These are phyloP conservation scores for Protonibea diacanthus DNA, from an alignment of 2,797 vertebrate species.

Conservation along the genomic window DNA sequence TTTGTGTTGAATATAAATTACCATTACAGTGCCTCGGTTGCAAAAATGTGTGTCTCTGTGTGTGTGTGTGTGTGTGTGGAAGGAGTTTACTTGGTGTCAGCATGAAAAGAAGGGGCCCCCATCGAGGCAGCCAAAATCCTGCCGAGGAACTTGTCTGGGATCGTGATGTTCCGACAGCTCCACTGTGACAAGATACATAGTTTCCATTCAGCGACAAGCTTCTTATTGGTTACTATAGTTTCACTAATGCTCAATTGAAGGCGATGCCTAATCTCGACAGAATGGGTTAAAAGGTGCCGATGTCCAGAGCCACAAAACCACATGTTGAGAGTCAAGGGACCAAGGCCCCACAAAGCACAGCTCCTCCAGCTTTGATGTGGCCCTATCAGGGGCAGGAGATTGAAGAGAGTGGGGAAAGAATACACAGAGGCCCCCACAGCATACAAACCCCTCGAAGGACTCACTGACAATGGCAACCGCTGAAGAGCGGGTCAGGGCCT, in stretches of 20 bases:
- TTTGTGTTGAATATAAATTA: slow-evolving; percentile 93
- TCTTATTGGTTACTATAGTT: slow-evolving; percentile 99
- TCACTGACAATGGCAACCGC: slow-evolving; percentile 85
- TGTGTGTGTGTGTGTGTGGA: slow-evolving; percentile 65
- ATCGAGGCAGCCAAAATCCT: slow-evolving; percentile 92
- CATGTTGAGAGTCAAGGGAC: slow-evolving; percentile 99
- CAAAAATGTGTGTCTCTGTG: slow-evolving; percentile 67
- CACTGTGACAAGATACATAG: slow-evolving; percentile 99
- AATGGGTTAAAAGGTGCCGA: slow-evolving; percentile 99
- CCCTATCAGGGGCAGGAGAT: slow-evolving; percentile 88
- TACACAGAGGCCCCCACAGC: slow-evolving; percentile 80
- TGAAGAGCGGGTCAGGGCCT: slow-evolving; percentile 75
- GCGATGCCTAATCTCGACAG: slow-evolving; percentile 97
- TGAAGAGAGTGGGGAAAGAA: slow-evolving; percentile 86
- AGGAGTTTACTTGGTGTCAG: slow-evolving; percentile 90
- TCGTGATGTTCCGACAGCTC: slow-evolving; percentile 91
- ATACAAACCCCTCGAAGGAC: slow-evolving; percentile 78
- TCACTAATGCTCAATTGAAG: slow-evolving; percentile 99
- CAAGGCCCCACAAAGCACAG: slow-evolving; percentile 93
- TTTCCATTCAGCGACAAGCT: slow-evolving; percentile 97
- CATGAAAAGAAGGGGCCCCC: slow-evolving; percentile 89
- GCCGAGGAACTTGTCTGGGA: slow-evolving; percentile 94
- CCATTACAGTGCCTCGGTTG: slow-evolving; percentile 84
- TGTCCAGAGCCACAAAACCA: slow-evolving; percentile 96
- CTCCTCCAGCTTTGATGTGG: slow-evolving; percentile 89